Evolutionary conservation across 2,797 vertebrate species (phyloP), one percentile per base, ranked within the genome.

Genomic region (Danio aesculapii): DNA sequence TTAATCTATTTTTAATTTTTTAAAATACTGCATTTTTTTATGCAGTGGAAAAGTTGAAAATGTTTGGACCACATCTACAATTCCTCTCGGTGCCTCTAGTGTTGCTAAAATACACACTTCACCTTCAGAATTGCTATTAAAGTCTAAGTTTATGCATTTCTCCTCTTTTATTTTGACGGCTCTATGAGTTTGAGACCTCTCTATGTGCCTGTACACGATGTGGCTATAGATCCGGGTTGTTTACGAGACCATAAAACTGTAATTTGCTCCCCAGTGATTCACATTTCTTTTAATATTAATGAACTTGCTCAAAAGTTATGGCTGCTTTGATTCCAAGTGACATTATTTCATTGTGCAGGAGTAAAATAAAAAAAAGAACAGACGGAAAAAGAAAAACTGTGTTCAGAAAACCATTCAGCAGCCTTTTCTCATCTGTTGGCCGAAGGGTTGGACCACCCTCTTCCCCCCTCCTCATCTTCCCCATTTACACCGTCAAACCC

Each of bases 401-500:
- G 66, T 59, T 62, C 19, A 79, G 17, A 74, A 30, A 13, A 57
- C n/a, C 69, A 49, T 49, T 74, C 7, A 73, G n/a, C n/a, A 43
- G 57, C 39, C 68, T 53, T 17, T 17, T 58, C 49, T 47, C 55
- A 46, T 77, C 16, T 74, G 8, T n/a, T 76, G 78, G 61, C 72
- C 6, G 13, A 58, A 30, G 53, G 55, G 69, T 75, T 72, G 47
- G 43, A 78, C 50, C 41, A 4, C 10, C 61, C 30, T 16, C 21
- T 44, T 1, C 46, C 10, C 47, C n/a, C 53, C 49, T 75, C 46
- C 19, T 57, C 50, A 41, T 84, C 62, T 71, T 73, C 59, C 49
- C 44, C 75, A 74, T 85, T 84, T 75, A 73, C 75, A 69, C 30
- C 62, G 61, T 77, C 69, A 67, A 66, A 70, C 70, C 78, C 75